A percentile compares a stretch with the other conserved stretches of the same genome.
phyloP scores from a whole-genome alignment of 1,140 invertebrate genomes.

The Glossosoma conforme region DNA sequence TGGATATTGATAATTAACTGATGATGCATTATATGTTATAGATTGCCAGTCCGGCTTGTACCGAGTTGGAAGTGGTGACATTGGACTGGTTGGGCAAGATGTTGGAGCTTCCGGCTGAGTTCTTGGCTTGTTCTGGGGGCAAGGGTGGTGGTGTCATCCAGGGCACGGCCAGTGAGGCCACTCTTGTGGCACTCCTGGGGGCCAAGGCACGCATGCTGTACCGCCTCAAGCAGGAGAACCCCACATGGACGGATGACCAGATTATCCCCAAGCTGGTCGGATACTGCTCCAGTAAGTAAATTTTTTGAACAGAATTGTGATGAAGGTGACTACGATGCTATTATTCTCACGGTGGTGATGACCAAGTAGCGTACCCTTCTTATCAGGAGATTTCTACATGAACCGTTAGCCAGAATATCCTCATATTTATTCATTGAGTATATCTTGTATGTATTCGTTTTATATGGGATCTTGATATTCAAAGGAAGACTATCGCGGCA shows the following conservation, averaged over 20 bases:
- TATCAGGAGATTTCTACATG: too few relatives aligned
- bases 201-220: conserved; percentile 77
- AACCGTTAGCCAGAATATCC: too few relatives aligned
- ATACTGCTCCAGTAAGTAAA: conserved; percentile 67
- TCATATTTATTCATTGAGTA: too few relatives aligned
- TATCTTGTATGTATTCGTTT: too few relatives aligned
- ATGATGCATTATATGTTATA: conserved; percentile 39
- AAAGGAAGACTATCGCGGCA: too few relatives aligned
- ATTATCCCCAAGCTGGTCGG: conserved; percentile 85
- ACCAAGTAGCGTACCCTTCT: too few relatives aligned
- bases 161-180: conserved; percentile 85
- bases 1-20: not conserved
- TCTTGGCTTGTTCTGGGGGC: conserved; percentile 74
- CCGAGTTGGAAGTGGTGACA: conserved; percentile 95
- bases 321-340: too few relatives aligned
- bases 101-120: conserved; percentile 83
- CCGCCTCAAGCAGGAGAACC: conserved; percentile 63
- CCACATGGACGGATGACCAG: conserved; percentile 74
- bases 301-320: too few relatives aligned
- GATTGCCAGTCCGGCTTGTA: conserved; percentile 95
- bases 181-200: conserved; percentile 81
- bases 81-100: conserved; percentile 97
- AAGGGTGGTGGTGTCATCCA: conserved; percentile 90
- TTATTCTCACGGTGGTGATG: too few relatives aligned
- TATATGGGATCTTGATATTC: too few relatives aligned